A percentile compares a stretch with the other conserved stretches of the same genome.
phyloP scores from a whole-genome alignment of 2,797 vertebrate genomes.

The Cossypha niveicapilla region DNA sequence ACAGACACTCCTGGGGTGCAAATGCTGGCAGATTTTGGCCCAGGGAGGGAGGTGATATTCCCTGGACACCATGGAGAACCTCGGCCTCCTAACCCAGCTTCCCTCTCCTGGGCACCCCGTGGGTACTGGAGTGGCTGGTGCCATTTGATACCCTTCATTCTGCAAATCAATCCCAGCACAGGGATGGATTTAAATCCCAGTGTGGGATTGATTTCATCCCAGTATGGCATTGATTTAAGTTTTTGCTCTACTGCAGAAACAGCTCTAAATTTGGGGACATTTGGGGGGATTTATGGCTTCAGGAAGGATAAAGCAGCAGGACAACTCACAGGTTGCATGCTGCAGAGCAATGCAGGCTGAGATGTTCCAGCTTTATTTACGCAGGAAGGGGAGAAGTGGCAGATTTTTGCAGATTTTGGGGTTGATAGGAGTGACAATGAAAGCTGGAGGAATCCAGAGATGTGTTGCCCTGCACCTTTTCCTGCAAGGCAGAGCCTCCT shows the following conservation, averaged over 20 bases:
- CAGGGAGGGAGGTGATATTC: background rate
- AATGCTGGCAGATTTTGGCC: background rate
- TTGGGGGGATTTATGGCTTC: background rate
- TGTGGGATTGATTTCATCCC: background rate
- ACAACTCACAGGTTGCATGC: background rate
- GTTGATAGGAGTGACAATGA: rapidly evolving
- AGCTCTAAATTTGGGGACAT: background rate
- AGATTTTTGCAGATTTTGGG: background rate
- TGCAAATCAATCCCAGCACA: background rate
- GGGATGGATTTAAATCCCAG: background rate
- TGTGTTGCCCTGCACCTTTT: background rate
- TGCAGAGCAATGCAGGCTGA: background rate
- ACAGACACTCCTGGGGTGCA: background rate
- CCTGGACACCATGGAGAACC: background rate
- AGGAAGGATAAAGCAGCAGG: background rate
- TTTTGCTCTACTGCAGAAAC: background rate
- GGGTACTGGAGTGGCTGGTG: background rate
- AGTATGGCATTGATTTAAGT: background rate
- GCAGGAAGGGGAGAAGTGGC: background rate
- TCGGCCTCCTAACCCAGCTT: background rate
- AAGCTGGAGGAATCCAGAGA: background rate
- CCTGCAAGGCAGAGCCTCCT: background rate
- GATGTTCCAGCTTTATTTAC: background rate
- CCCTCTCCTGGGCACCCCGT: background rate
- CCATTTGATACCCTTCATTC: background rate